Percentiles rank a stretch among this genome's conserved stretches.
These are phyloP conservation scores for Sisor rabdophorus DNA, from an alignment of 2,113 vertebrate genomes.

Conservation along the genomic window DNA sequence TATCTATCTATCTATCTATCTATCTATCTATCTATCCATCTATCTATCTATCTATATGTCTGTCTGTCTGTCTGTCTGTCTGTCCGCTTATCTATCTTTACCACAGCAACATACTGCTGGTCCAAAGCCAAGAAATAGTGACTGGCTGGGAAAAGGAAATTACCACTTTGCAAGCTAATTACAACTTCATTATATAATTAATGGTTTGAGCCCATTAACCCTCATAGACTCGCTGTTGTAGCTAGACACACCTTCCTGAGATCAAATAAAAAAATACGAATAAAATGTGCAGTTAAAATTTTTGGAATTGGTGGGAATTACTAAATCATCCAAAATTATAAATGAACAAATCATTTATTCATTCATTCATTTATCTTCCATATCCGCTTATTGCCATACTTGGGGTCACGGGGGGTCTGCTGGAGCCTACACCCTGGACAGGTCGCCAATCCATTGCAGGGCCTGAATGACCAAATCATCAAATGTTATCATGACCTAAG, in stretches of 20 bases:
- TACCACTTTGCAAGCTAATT: conserved; percentile 22
- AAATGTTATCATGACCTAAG: background rate
- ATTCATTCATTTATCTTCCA: too few species aligned
- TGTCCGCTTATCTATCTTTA: too few species aligned
- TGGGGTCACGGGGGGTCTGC: too few species aligned
- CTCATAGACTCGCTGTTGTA: background rate
- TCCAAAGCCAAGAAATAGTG: background rate
- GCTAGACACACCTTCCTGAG: background rate
- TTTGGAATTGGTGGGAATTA: background rate
- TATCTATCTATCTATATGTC: too few species aligned
- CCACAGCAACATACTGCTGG: background rate
- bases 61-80: background rate
- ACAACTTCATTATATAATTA: conserved; percentile 1
- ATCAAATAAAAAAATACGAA: too few species aligned
- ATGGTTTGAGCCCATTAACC: conserved; percentile 1
- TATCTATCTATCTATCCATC: too few species aligned
- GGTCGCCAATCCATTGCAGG: too few species aligned
- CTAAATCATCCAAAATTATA: background rate
- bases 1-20: background rate
- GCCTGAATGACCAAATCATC: too few species aligned
- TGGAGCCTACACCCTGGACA: too few species aligned
- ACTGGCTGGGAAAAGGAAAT: conserved; percentile 1
- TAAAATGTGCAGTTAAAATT: background rate
- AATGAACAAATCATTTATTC: too few species aligned
- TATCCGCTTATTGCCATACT: too few species aligned